These are phyloP conservation scores for Chlamydotis undulata DNA, from an alignment of 2,113 vertebrate species.

Conservation along the genomic window DNA sequence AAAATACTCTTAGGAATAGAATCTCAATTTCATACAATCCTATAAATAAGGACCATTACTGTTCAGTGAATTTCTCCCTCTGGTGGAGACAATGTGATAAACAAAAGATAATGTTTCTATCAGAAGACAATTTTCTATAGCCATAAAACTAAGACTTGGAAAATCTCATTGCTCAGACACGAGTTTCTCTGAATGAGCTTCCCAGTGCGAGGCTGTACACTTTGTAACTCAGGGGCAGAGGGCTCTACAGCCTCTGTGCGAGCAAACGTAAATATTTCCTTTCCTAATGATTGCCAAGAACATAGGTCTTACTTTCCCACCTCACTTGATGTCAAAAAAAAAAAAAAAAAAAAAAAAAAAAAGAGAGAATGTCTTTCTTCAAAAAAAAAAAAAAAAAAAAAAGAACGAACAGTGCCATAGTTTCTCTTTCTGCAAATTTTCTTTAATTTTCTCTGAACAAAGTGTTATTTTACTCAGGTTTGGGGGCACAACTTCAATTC, in stretches of 20 bases:
- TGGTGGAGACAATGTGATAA: background rate
- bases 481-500: background rate
- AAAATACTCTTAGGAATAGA: background rate
- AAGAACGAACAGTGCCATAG: background rate
- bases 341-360: background rate
- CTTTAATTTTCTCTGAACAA: background rate
- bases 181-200: background rate
- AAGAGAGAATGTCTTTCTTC: background rate
- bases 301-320: accelerated
- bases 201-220: accelerated
- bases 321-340: background rate
- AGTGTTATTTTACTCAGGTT: background rate
- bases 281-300: background rate
- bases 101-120: background rate
- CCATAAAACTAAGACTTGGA: background rate
- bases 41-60: background rate
- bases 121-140: background rate
- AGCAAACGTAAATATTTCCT: background rate
- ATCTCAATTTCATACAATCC: background rate
- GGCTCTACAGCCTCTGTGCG: background rate
- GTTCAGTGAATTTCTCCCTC: conserved; percentile 29
- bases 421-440: background rate
- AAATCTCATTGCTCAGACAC: background rate
- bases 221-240: background rate
- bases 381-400: background rate